phyloP scores from a whole-genome alignment of 2,113 vertebrate species.

The Phoxinus phoxinus region DNA sequence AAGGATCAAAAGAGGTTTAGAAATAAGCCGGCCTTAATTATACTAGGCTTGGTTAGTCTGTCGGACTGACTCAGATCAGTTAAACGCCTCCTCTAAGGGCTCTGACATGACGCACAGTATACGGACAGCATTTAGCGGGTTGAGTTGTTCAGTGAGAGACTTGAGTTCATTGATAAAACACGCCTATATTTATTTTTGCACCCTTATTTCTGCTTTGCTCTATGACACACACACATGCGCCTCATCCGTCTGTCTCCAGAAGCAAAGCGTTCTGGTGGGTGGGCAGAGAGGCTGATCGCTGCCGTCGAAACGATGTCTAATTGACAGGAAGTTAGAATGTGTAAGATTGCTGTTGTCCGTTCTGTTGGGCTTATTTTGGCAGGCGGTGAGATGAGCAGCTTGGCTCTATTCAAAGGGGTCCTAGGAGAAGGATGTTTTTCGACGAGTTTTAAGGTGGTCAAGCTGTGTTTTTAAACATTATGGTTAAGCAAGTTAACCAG shows the following conservation, averaged over 20 bases:
- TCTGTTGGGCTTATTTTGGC: constrained; percentile 1
- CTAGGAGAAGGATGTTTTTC: neutral
- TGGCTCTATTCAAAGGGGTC: neutral
- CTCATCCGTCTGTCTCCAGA: constrained; percentile 38
- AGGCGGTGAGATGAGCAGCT: neutral
- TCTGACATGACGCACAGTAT: constrained; percentile 13
- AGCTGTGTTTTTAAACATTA: neutral
- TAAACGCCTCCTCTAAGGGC: neutral
- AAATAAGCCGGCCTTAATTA: neutral
- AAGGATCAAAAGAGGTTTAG: constrained; percentile 17
- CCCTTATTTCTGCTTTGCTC: constrained; percentile 36
- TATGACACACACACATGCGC: constrained; percentile 38
- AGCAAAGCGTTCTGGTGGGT: constrained; percentile 43
- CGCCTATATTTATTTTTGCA: constrained; percentile 50
- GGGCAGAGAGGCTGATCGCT: constrained; percentile 31
- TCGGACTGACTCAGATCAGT: neutral
- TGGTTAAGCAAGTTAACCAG: neutral
- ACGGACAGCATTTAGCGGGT: neutral
- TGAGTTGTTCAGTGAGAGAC: constrained; percentile 18
- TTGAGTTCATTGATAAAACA: constrained; percentile 57
- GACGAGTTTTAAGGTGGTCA: neutral
- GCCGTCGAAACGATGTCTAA: constrained; percentile 32
- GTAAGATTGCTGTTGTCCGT: constrained; percentile 8
- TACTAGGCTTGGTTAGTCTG: neutral
- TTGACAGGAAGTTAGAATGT: constrained; percentile 44